Percentiles rank a stretch among this genome's conserved stretches.
Conservation (phyloP, 2,797 vertebrate species). For the Rhabdophis nuchalis region DNA sequence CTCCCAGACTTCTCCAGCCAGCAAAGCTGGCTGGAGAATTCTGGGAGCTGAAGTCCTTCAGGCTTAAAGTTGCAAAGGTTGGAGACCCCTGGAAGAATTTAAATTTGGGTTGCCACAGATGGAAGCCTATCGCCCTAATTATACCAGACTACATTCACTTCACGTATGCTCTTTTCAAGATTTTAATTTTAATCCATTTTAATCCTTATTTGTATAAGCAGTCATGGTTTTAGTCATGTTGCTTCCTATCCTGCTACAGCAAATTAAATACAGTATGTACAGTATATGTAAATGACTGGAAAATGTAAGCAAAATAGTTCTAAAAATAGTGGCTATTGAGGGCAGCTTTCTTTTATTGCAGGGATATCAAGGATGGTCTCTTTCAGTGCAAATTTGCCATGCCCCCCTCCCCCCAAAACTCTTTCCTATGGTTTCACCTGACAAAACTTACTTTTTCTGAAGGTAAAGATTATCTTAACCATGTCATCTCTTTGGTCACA, state of each 20-base stretch:
- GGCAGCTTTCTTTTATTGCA: conserved; percentile 54
- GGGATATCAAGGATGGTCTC: conserved; percentile 47
- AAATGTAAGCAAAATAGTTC: conserved; percentile 53
- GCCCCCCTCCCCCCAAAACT: no score
- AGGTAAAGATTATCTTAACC: not conserved
- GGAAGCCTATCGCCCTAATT: not conserved
- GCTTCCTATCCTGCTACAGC: conserved; percentile 22
- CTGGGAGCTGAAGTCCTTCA: no score
- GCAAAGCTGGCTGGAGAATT: no score
- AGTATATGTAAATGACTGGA: conserved; percentile 57
- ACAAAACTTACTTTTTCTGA: not conserved
- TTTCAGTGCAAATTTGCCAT: conserved; percentile 61
- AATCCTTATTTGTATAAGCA: conserved; percentile 27
- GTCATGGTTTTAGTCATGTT: not conserved
- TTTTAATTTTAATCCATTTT: not conserved
- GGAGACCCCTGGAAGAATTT: no score
- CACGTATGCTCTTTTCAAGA: not conserved
- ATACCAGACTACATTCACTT: not conserved
- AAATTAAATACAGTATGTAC: not conserved
- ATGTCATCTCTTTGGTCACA: not conserved
- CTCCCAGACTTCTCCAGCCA: no score
- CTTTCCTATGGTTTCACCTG: not conserved
- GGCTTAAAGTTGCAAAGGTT: no score
- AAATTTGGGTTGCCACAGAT: not conserved
- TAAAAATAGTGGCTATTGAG: conserved; percentile 47